A percentile compares a stretch with the other conserved stretches of the same genome.
These are phyloP conservation scores for Eristalinus aeneus DNA, from an alignment of 2,888 invertebrate species.

Conservation along the genomic window DNA sequence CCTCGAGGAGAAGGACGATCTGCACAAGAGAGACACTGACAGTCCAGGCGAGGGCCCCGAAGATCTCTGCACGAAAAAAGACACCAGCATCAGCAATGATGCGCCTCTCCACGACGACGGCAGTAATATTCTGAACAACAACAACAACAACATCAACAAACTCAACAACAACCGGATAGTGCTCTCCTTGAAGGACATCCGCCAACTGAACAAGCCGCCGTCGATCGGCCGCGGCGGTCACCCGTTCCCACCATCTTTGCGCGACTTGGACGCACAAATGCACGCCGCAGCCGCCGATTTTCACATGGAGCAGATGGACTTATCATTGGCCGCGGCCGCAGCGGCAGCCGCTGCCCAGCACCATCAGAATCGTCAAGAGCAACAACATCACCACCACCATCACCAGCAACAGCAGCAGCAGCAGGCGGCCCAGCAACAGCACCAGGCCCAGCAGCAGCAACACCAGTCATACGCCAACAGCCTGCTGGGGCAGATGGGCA, in stretches of 20 bases:
- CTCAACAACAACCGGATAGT: slow-evolving; percentile 80
- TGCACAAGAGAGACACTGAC: slow-evolving; percentile 69
- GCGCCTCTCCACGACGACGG: slow-evolving; percentile 72
- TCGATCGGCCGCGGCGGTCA: slow-evolving; percentile 73
- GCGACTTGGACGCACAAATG: slow-evolving; percentile 78
- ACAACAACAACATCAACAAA: slow-evolving; percentile 76
- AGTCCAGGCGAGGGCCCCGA: slow-evolving; percentile 79
- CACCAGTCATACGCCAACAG: slow-evolving; percentile 79
- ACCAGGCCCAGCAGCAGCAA: slow-evolving; percentile 73
- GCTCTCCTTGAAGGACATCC: slow-evolving; percentile 80
- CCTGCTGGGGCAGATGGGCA: slow-evolving; percentile 78
- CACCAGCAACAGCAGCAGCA: slow-evolving; percentile 63
- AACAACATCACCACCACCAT: slow-evolving; percentile 59
- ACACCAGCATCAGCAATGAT: slow-evolving; percentile 70
- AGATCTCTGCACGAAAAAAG: slow-evolving; percentile 79
- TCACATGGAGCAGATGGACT: slow-evolving; percentile 80
- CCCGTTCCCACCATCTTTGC: slow-evolving; percentile 74
- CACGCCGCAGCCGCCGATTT: slow-evolving; percentile 78
- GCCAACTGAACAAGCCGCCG: slow-evolving; percentile 79
- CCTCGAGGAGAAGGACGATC: slow-evolving; percentile 73
- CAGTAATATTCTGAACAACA: slow-evolving; percentile 75
- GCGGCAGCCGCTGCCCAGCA: slow-evolving; percentile 78
- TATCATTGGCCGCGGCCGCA: slow-evolving; percentile 80
- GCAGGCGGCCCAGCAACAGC: slow-evolving; percentile 73
- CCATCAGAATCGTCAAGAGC: slow-evolving; percentile 65